These are phyloP conservation scores for Okamejei kenojei DNA, from an alignment of 2,797 vertebrate species.

Conservation along the genomic window DNA sequence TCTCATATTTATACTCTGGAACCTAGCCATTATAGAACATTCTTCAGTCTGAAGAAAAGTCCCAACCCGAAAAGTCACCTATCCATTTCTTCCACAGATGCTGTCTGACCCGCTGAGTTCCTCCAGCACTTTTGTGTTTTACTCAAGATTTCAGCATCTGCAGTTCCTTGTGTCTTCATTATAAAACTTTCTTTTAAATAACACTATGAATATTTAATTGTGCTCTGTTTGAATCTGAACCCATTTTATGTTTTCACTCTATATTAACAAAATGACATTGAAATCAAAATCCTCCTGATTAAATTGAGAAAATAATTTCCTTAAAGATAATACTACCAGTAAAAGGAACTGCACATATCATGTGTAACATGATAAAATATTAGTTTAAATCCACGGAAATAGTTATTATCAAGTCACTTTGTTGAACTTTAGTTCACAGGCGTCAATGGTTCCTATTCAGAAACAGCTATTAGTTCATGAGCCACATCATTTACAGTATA, in stretches of 20 bases:
- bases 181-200: not conserved
- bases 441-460: not conserved
- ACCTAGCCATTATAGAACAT: not conserved
- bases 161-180: not conserved
- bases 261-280: not conserved
- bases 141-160: too few relatives aligned
- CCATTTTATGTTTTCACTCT: not conserved
- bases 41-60: not conserved
- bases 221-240: not conserved
- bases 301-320: not conserved
- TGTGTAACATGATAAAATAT: not conserved
- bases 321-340: not conserved
- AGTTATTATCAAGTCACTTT: slow-evolving; percentile 15
- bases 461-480: not conserved
- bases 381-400: not conserved
- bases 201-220: not conserved
- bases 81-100: too few relatives aligned
- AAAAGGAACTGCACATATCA: not conserved
- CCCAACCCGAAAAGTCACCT: too few relatives aligned
- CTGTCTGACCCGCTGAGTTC: too few relatives aligned
- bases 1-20: not conserved
- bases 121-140: too few relatives aligned
- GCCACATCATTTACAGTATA: not conserved
- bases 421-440: slow-evolving; percentile 22
- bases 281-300: not conserved